phyloP scores from a whole-genome alignment of 2,888 invertebrate species.

The Lasioglossum malachurum region DNA sequence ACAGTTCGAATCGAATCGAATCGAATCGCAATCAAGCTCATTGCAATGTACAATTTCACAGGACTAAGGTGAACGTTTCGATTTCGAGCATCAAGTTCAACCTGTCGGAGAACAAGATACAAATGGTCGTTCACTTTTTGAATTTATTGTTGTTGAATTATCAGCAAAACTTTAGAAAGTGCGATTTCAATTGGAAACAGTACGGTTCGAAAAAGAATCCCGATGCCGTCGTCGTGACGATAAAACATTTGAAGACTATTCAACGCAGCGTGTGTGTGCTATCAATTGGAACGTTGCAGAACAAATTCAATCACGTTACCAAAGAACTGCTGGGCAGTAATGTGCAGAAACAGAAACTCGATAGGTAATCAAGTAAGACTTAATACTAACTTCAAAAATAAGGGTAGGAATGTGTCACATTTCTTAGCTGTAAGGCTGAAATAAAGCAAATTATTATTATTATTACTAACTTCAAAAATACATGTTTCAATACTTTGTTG shows the following conservation, averaged over 20 bases:
- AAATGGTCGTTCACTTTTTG: constrained; percentile 88
- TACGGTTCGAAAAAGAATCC: constrained; percentile 32
- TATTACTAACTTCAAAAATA: constrained; percentile 5
- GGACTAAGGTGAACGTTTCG: constrained; percentile 91
- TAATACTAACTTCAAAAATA: constrained; percentile 26
- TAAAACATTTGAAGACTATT: constrained; percentile 71
- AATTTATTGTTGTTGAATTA: constrained; percentile 85
- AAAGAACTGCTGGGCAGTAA: constrained; percentile 72
- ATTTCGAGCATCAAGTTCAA: constrained; percentile 91
- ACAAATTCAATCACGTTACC: constrained; percentile 66
- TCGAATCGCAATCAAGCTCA: background rate
- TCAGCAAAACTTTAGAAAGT: constrained; percentile 67
- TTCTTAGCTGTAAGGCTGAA: too few species aligned
- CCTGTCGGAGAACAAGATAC: constrained; percentile 90
- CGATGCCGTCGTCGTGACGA: constrained; percentile 28
- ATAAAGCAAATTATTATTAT: too few species aligned
- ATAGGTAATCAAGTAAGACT: constrained; percentile 70
- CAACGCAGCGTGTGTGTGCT: constrained; percentile 76
- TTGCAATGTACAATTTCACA: constrained; percentile 78
- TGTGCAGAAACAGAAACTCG: constrained; percentile 76
- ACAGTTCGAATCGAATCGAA: background rate
- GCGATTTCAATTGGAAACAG: constrained; percentile 24
- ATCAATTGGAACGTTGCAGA: constrained; percentile 72
- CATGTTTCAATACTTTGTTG: background rate
- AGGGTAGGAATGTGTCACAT: too few species aligned